Percentiles rank a stretch among this genome's conserved stretches.
phyloP scores from a whole-genome alignment of 2,888 invertebrate species.

The Tipula confusa region DNA sequence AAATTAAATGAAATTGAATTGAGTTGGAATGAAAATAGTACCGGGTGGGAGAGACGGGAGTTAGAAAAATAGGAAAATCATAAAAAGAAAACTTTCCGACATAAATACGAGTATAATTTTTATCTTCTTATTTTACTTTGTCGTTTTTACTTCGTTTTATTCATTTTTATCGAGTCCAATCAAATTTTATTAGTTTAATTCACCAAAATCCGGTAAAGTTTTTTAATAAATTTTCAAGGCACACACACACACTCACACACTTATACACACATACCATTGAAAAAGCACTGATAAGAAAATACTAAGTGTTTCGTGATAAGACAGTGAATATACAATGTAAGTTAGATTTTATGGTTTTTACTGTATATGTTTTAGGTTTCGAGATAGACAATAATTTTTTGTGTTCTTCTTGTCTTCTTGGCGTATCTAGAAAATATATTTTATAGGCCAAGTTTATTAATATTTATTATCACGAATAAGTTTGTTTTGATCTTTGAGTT shows the following conservation, averaged over 20 bases:
- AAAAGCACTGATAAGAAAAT: not conserved
- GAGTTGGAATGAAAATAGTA: not conserved
- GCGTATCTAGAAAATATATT: not conserved
- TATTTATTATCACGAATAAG: not conserved
- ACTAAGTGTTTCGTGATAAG: not conserved
- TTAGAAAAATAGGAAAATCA: not conserved
- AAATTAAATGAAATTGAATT: not conserved
- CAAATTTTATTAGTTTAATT: conserved; percentile 20
- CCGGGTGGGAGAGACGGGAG: not conserved
- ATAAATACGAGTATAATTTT: conserved; percentile 3
- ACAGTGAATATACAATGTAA: not conserved
- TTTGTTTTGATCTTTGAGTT: not conserved
- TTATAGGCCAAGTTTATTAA: conserved; percentile 3
- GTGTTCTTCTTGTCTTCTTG: not conserved
- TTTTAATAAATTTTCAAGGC: not conserved
- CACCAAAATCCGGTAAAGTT: conserved; percentile 1
- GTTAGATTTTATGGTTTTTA: not conserved
- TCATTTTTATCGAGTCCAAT: conserved; percentile 25
- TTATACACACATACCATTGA: not conserved
- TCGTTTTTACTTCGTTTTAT: not conserved
- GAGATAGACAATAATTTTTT: no score
- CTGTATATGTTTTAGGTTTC: no score
- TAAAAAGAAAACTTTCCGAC: not conserved
- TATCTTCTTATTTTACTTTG: not conserved
- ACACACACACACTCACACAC: not conserved